These are phyloP conservation scores for Tonatia bakeri DNA, from an alignment of 2,113 vertebrate genomes.

Conservation along the genomic window DNA sequence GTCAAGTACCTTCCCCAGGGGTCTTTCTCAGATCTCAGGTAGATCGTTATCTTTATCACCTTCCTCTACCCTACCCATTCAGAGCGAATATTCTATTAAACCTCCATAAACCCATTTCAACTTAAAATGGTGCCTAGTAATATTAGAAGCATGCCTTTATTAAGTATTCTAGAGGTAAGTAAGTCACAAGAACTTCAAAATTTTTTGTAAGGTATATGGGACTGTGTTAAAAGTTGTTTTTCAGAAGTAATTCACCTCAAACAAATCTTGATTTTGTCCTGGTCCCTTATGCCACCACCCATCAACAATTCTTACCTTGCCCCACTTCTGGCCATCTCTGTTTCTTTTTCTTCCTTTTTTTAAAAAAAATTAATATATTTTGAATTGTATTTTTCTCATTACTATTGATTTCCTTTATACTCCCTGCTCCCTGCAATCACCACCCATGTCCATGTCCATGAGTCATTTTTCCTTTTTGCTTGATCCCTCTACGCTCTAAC, in stretches of 20 bases:
- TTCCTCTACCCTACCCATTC: slow-evolving; percentile 6
- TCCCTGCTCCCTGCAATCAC: too few species aligned
- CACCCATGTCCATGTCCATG: too few species aligned
- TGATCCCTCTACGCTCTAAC: too few species aligned
- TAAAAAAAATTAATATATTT: too few species aligned
- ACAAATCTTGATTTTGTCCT: background rate
- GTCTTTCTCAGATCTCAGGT: slow-evolving; percentile 50
- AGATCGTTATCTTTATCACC: slow-evolving; percentile 18
- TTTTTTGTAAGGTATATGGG: slow-evolving; percentile 17
- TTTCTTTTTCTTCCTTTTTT: background rate
- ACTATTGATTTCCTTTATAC: too few species aligned
- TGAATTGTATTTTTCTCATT: too few species aligned
- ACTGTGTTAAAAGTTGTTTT: background rate
- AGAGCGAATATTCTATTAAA: slow-evolving; percentile 25
- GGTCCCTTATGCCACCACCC: background rate
- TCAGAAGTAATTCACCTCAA: background rate
- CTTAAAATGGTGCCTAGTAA: slow-evolving; percentile 29
- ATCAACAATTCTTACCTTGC: background rate
- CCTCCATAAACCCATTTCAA: slow-evolving; percentile 47
- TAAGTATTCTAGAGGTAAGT: slow-evolving; percentile 32
- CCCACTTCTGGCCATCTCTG: background rate
- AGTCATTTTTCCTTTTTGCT: too few species aligned
- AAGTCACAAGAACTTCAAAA: slow-evolving; percentile 44
- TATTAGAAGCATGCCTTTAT: slow-evolving; percentile 47
- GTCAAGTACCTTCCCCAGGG: slow-evolving; percentile 39